Conservation (phyloP, 1,140 invertebrate species). For the Scaptomyza pallida region DNA sequence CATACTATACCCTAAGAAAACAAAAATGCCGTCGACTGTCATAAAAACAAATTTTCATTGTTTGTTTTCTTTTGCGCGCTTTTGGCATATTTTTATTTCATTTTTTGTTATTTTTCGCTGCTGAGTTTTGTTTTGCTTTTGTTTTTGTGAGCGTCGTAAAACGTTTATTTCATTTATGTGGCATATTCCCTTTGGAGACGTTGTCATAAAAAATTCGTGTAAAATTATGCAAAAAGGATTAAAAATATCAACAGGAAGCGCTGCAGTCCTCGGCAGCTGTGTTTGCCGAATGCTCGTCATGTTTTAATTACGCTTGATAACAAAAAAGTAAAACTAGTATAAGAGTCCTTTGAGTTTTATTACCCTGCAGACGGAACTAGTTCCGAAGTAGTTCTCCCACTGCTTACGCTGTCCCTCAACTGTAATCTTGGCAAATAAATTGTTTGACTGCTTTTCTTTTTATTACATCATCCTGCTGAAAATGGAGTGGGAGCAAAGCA, state of each 20-base stretch:
- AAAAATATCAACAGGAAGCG: conserved; percentile 66
- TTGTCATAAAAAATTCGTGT: conserved; percentile 66
- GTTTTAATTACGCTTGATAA: conserved; percentile 74
- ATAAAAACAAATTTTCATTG: conserved; percentile 59
- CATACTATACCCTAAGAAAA: conserved; percentile 30
- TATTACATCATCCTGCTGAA: conserved; percentile 22
- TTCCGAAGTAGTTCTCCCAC: too few relatives aligned
- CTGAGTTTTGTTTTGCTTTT: conserved; percentile 36
- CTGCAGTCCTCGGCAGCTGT: conserved; percentile 48
- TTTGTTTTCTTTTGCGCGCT: conserved; percentile 73
- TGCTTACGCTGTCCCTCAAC: conserved; percentile 10
- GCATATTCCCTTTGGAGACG: conserved; percentile 75
- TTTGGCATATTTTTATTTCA: conserved; percentile 60
- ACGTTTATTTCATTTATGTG: conserved; percentile 79
- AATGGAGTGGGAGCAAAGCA: too few relatives aligned
- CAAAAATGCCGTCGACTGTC: conserved; percentile 44
- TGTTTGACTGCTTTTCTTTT: conserved; percentile 18
- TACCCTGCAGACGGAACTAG: conserved; percentile 42
- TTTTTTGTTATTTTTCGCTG: conserved; percentile 51
- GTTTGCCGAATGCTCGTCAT: conserved; percentile 47
- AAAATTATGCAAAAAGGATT: conserved; percentile 80
- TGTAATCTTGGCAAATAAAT: conserved; percentile 58
- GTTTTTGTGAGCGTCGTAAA: conserved; percentile 59
- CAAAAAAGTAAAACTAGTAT: conserved; percentile 70
- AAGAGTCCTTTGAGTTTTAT: conserved; percentile 57